These are phyloP conservation scores for Coelinius sp. DNA, from an alignment of 2,888 invertebrate genomes.

Conservation along the genomic window DNA sequence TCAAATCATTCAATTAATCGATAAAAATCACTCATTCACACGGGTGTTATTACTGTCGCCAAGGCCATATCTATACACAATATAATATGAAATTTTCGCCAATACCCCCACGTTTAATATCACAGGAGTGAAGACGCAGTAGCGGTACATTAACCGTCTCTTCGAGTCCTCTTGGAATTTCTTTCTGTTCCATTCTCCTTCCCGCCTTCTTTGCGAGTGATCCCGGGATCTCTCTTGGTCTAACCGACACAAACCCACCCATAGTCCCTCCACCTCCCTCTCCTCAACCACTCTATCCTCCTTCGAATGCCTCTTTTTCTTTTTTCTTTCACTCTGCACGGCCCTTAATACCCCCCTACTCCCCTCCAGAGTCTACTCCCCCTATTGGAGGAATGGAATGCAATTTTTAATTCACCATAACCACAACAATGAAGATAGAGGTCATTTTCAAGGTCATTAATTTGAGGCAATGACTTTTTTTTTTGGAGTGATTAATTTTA, in stretches of 20 bases:
- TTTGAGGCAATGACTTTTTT: neutral
- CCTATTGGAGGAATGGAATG: neutral
- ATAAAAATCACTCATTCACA: too few relatives aligned
- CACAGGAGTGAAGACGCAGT: constrained; percentile 42
- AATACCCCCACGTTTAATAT: neutral
- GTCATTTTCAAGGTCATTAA: neutral
- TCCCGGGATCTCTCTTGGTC: neutral
- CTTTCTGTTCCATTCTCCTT: constrained; percentile 40
- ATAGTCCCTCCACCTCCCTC: constrained; percentile 28
- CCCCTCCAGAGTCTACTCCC: neutral
- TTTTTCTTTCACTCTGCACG: constrained; percentile 2
- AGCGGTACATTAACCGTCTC: constrained; percentile 54
- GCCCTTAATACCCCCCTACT: neutral
- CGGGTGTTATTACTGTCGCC: too few relatives aligned
- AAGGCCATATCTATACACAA: neutral
- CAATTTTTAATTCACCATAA: constrained; percentile 8
- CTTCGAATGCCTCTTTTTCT: neutral
- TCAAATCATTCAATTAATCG: too few relatives aligned
- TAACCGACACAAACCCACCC: constrained; percentile 28
- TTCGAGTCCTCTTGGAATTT: constrained; percentile 41
- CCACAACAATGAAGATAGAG: neutral
- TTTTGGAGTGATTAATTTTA: too few relatives aligned
- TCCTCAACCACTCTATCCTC: constrained; percentile 9
- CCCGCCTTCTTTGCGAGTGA: constrained; percentile 34
- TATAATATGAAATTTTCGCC: constrained; percentile 14